Percentiles rank a stretch among this genome's conserved stretches.
Evolutionary conservation across 2,888 invertebrate genomes (phyloP).

Genomic region (Latrodectus hesperus): DNA sequence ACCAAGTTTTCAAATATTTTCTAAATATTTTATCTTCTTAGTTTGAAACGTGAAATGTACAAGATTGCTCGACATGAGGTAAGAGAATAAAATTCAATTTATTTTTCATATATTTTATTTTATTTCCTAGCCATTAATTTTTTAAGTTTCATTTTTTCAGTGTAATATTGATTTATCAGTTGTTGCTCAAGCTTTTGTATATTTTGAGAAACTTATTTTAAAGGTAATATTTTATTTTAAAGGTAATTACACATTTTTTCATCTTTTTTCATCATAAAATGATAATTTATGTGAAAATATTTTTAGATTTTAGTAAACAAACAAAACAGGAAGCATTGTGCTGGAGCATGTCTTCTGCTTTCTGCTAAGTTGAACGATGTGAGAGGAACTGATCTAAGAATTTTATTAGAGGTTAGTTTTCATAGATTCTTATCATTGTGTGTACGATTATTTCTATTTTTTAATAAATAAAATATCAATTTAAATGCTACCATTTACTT

Average conservation of each 20-base stretch:
- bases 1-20: no score
- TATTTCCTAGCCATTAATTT: constrained; percentile 11
- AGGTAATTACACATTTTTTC: background rate
- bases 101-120: background rate
- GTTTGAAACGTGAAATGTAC: constrained; percentile 96
- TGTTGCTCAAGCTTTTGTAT: constrained; percentile 97
- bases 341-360: constrained; percentile 93
- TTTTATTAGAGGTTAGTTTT: constrained; percentile 86
- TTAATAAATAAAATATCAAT: background rate
- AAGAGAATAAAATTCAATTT: constrained; percentile 75
- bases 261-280: background rate
- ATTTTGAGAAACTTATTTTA: constrained; percentile 96
- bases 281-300: background rate
- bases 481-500: no score
- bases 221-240: constrained; percentile 77
- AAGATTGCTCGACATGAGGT: constrained; percentile 87
- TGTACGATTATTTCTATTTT: background rate
- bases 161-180: constrained; percentile 88
- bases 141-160: constrained; percentile 75
- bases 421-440: background rate
- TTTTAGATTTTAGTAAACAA: constrained; percentile 87
- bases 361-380: constrained; percentile 98
- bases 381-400: constrained; percentile 89
- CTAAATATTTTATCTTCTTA: constrained; percentile 73
- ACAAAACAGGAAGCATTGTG: constrained; percentile 94